phyloP scores from a whole-genome alignment of 2,113 vertebrate genomes.

The Porphyrio hochstetteri region DNA sequence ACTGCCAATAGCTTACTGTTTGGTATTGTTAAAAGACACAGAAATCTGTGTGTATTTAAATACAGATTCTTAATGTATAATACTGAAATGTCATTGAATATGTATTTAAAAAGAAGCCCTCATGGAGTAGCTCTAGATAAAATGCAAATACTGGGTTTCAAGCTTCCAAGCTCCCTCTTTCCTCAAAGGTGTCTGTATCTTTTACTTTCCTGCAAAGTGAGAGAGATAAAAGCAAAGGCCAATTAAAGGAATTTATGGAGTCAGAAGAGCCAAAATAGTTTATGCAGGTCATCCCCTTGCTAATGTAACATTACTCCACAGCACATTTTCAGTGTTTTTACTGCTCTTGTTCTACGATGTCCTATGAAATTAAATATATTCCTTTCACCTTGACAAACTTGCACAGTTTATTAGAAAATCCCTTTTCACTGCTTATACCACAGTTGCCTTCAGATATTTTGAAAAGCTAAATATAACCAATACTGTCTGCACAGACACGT shows the following conservation, averaged over 20 bases:
- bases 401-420: neutral
- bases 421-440: neutral
- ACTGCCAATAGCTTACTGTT: conserved; percentile 41
- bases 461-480: neutral
- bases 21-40: conserved; percentile 26
- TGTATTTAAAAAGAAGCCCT: neutral
- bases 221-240: neutral
- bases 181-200: neutral
- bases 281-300: neutral
- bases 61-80: neutral
- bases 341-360: neutral
- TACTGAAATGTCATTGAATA: neutral
- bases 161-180: neutral
- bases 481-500: neutral
- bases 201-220: neutral
- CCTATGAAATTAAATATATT: neutral
- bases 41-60: neutral
- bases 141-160: neutral
- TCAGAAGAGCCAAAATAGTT: neutral
- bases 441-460: neutral
- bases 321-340: neutral
- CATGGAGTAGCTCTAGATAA: neutral
- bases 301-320: neutral
- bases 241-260: neutral
- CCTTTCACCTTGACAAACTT: neutral